These are phyloP conservation scores for Penaeus chinensis DNA, from an alignment of 1,140 invertebrate genomes.

Conservation along the genomic window DNA sequence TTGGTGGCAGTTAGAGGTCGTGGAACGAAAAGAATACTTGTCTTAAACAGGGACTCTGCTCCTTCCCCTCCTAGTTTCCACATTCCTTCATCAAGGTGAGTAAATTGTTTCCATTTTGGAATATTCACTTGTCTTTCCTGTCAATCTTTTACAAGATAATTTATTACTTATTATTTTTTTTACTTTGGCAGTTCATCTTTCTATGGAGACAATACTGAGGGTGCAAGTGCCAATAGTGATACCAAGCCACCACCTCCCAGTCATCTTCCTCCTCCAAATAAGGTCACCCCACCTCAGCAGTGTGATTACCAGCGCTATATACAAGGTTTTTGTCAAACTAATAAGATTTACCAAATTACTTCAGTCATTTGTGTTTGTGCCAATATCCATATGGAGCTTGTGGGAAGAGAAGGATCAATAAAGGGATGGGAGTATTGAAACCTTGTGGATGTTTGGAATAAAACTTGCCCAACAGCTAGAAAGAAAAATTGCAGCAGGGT, in stretches of 20 bases:
- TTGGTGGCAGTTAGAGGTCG: constrained; percentile 70
- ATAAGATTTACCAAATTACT: background rate
- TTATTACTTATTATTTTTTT: background rate
- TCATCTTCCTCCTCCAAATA: constrained; percentile 17
- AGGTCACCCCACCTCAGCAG: constrained; percentile 13
- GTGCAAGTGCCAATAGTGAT: background rate
- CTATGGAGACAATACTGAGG: background rate
- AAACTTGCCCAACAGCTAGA: too few species aligned
- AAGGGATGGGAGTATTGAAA: too few species aligned
- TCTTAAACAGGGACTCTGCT: constrained; percentile 40
- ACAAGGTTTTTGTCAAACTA: background rate
- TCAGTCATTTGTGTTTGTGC: too few species aligned
- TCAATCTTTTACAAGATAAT: background rate
- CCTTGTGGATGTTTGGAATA: too few species aligned
- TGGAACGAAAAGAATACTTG: constrained; percentile 59
- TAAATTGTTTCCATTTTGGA: background rate
- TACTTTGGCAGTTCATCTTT: background rate
- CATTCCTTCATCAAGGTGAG: constrained; percentile 21
- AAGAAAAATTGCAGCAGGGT: too few species aligned
- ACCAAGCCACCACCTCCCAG: background rate
- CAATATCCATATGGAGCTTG: too few species aligned
- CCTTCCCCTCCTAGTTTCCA: constrained; percentile 19
- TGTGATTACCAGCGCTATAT: constrained; percentile 37
- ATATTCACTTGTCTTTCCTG: background rate
- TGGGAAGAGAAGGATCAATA: too few species aligned